A percentile compares a stretch with the other conserved stretches of the same genome.
These are phyloP conservation scores for Diorhabda sublineata DNA, from an alignment of 1,140 invertebrate species.

Conservation along the genomic window DNA sequence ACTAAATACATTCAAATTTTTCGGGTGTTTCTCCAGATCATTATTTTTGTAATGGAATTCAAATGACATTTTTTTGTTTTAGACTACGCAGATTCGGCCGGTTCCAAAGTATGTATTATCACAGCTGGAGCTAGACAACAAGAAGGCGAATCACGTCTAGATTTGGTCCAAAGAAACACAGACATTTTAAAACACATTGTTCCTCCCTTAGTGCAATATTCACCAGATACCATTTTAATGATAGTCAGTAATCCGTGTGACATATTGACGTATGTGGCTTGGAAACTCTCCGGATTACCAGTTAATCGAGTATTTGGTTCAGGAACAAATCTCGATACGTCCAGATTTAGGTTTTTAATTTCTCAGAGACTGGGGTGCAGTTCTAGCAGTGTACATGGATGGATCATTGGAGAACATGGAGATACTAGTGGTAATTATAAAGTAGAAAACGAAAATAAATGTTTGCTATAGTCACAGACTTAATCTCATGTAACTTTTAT, in stretches of 20 bases:
- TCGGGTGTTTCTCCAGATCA: too few relatives aligned
- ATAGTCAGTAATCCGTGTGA: constrained; percentile 91
- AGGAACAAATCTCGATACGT: constrained; percentile 87
- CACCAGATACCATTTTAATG: constrained; percentile 79
- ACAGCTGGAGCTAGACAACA: constrained; percentile 85
- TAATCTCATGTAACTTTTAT: background rate
- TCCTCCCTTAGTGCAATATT: constrained; percentile 76
- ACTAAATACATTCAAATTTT: too few relatives aligned
- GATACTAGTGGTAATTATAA: constrained; percentile 69
- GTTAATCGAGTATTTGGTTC: constrained; percentile 83
- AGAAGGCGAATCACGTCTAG: constrained; percentile 77
- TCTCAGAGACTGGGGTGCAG: constrained; percentile 77
- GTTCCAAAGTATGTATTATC: constrained; percentile 79
- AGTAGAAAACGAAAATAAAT: too few relatives aligned
- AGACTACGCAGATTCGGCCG: constrained; percentile 74
- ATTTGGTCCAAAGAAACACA: constrained; percentile 82
- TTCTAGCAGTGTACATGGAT: constrained; percentile 79
- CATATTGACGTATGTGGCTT: constrained; percentile 87
- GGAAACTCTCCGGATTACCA: constrained; percentile 86
- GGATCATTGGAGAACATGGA: constrained; percentile 85
- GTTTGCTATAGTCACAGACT: too few relatives aligned
- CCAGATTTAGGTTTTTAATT: constrained; percentile 82
- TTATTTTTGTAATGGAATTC: too few relatives aligned
- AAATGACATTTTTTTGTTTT: constrained; percentile 24
- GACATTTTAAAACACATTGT: constrained; percentile 85